Evolutionary conservation across 2,797 vertebrate genomes (phyloP), one percentile per base, ranked within the genome.

Genomic region (Acipenser transmontanus): DNA sequence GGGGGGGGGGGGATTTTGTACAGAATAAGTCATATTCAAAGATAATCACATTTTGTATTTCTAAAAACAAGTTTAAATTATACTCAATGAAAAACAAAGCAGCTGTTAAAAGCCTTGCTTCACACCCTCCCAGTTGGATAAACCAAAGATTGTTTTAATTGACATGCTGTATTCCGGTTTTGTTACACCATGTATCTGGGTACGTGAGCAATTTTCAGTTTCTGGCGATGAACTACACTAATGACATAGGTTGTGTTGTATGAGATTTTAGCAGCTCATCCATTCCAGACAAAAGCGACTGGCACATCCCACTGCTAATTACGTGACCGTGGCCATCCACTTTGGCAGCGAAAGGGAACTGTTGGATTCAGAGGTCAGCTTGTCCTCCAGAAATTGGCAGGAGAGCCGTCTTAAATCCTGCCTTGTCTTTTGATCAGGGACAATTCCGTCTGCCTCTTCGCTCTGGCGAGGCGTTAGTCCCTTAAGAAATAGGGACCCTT

Each of bases 361-460:
- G 63, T 68, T 75, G 69, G 81, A 80, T 70, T 64, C 61, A 75
- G 76, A 78, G 84, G 82, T 85, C 84, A 82, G 77, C 76, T 84
- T 77, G 81, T 73, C 80, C 80, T 86, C 72, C 61, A 78, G 81
- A 85, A 67, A 59, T 71, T 84, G 81, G 77, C 83, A 83, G 71
- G 63, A 47, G 34, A 10, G 64, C 12, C 11, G 34, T 34, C 34
- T 34, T 4, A 34, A 34, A 34, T 34, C 34, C 34, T 34, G 34
- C 34, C 34, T 13, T 7, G 54, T 13, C 54, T 13, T 57, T 57
- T 57, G 54, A 57, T 57, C 12, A 57, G 54, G 54, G 14, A 57
- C 54, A n/a, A 13, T 13, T 57, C 9, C 12, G 54, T 13, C 9
- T n/a, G 9, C 54, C 54, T 57, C 54, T 13, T 57, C 12, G 11